Evolutionary conservation across 2,113 vertebrate genomes (phyloP), one percentile per base, ranked within the genome.

Genomic region (Perca flavescens): DNA sequence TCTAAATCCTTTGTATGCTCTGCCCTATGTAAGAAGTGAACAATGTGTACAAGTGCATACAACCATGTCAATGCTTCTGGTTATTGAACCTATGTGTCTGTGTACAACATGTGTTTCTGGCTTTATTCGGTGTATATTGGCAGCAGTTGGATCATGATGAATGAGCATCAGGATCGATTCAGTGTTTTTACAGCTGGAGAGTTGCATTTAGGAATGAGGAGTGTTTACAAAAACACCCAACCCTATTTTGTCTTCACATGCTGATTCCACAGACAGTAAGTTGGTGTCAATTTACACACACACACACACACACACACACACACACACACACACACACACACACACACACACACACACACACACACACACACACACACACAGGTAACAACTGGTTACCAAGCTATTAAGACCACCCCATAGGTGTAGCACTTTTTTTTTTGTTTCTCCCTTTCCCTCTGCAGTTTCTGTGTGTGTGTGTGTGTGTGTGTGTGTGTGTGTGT

Each of bases 141-240:
- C 88, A 76, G 83, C 70, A 21, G 50, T 65, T 56, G n/a, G 56
- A 66, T 46, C 1, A 21, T 80, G 74, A 93, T 89, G 62, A 90
- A 91, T 65, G 77, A 90, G 80, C 17, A 53, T 83, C 31, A 71
- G 73, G 53, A 79, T 49, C 40, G 62, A 86, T 84, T 65, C 57
- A 8, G 43, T 91, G 89, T 91, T 93, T 81, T 80, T 91, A 82
- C 92, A 93, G 91, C 92, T 93, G 90, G 85, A 76, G 57, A 28
- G 52, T 79, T 88, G 47, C 67, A 83, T 74, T 17, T 54, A 76
- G 82, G 85, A 92, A 91, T 77, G 89, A 86, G 78, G 63, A 58
- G 72, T 85, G 84, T 88, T 88, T 89, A 74, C 63, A 43, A 85
- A 88, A 90, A 89, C 82, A 89, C 52, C 72, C 76, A 60, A 70